A percentile compares a stretch with the other conserved stretches of the same genome.
phyloP scores from a whole-genome alignment of 2,888 invertebrate genomes.

The Metallyticus violacea region DNA sequence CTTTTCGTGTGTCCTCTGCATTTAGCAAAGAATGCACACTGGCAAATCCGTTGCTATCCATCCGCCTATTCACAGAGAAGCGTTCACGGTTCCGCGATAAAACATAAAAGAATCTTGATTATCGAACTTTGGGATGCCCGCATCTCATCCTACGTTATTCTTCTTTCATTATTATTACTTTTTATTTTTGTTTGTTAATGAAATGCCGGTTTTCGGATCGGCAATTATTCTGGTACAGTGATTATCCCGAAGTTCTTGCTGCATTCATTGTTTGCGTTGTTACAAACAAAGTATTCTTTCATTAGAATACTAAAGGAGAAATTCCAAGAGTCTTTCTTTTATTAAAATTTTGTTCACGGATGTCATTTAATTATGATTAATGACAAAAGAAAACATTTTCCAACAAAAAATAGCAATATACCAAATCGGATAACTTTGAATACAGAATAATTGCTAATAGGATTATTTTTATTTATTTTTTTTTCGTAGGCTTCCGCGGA shows the following conservation, averaged over 20 bases:
- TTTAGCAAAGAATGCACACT: neutral
- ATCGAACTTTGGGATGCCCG: neutral
- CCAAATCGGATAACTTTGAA: too few relatives aligned
- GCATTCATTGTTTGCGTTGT: neutral
- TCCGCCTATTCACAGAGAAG: neutral
- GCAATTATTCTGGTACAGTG: neutral
- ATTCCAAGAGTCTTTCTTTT: neutral
- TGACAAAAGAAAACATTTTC: neutral
- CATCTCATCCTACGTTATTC: neutral
- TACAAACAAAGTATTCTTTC: neutral
- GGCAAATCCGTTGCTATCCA: too few relatives aligned
- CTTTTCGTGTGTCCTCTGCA: neutral
- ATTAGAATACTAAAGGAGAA: neutral
- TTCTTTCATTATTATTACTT: neutral
- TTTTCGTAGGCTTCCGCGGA: too few relatives aligned
- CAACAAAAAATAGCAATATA: too few relatives aligned
- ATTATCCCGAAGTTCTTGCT: neutral
- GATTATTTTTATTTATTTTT: too few relatives aligned
- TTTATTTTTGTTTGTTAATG: neutral
- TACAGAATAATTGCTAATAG: too few relatives aligned
- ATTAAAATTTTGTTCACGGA: too few relatives aligned
- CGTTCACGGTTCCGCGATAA: neutral
- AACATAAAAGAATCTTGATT: neutral
- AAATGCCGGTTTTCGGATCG: neutral
- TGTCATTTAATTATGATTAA: too few relatives aligned